Conservation (phyloP, 2,888 invertebrate species). For the Lepidonotus clava region DNA sequence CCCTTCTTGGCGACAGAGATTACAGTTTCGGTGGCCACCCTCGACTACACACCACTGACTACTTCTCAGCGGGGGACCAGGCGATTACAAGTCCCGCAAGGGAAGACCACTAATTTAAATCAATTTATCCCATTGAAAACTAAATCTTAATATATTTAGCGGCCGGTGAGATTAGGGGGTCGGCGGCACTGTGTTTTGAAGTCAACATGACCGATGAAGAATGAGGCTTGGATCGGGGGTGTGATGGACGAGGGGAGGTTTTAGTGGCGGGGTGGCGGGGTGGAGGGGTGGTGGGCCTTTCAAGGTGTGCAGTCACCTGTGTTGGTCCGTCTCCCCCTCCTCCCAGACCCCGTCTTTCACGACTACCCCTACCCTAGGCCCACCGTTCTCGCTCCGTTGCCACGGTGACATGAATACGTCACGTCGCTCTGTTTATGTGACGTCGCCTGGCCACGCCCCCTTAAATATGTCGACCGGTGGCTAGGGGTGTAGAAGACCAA, state of each 20-base stretch:
- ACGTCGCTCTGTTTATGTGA: slow-evolving; percentile 50
- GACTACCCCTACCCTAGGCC: background rate
- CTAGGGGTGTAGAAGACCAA: no score
- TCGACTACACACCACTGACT: no score
- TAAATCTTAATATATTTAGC: slow-evolving; percentile 56
- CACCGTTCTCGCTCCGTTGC: background rate
- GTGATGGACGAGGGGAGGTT: slow-evolving; percentile 5
- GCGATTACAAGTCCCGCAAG: slow-evolving; percentile 43
- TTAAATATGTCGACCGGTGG: slow-evolving; percentile 13
- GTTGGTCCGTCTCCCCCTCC: background rate
- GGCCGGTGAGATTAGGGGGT: slow-evolving; percentile 27
- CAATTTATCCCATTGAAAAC: slow-evolving; percentile 51
- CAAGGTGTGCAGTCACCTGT: slow-evolving; percentile 15
- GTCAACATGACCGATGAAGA: background rate
- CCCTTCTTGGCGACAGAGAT: no score
- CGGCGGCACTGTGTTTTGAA: background rate
- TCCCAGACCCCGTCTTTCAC: background rate
- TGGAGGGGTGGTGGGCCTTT: background rate
- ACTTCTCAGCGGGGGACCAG: slow-evolving; percentile 29
- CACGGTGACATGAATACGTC: slow-evolving; percentile 34
- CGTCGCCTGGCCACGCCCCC: slow-evolving; percentile 31
- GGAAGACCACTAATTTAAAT: slow-evolving; percentile 40
- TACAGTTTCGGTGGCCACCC: no score
- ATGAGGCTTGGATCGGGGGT: background rate
- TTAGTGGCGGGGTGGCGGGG: background rate